Percentiles rank a stretch among this genome's conserved stretches.
Evolutionary conservation across 2,113 vertebrate genomes (phyloP).

Genomic region (Pipa parva): DNA sequence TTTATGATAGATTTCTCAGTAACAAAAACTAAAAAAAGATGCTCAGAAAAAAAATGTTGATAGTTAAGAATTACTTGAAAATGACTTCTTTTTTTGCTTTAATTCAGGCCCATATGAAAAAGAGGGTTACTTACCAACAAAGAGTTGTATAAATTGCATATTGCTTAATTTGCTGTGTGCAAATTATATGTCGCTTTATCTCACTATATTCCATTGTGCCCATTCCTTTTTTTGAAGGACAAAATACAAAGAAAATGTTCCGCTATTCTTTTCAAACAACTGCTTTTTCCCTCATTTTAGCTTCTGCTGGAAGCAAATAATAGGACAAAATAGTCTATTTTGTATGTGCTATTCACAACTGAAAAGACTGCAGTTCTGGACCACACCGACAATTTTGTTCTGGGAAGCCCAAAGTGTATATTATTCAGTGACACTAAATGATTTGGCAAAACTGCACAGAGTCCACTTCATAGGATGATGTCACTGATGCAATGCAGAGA

Average conservation of each 20-base stretch:
- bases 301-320: slow-evolving; percentile 1
- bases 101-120: no score
- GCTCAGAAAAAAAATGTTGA: no score
- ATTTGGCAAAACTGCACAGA: slow-evolving; percentile 6
- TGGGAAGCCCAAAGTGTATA: slow-evolving; percentile 11
- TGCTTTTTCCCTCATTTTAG: neutral
- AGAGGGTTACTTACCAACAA: no score
- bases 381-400: slow-evolving; percentile 17
- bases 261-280: slow-evolving; percentile 11
- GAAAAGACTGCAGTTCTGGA: slow-evolving; percentile 17
- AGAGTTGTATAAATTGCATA: no score
- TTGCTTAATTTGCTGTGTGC: no score
- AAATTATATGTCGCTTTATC: no score
- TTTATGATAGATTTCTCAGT: no score
- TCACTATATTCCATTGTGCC: neutral
- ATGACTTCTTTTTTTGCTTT: no score
- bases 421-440: slow-evolving; percentile 19
- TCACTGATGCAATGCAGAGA: slow-evolving; percentile 29
- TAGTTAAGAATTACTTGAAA: no score
- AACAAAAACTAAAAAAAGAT: no score
- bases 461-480: slow-evolving; percentile 12
- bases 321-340: slow-evolving; percentile 8
- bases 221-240: slow-evolving; percentile 4
- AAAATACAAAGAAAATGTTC: neutral
- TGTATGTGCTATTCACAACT: neutral